Percentiles rank a stretch among this genome's conserved stretches.
Evolutionary conservation across 2,113 vertebrate genomes (phyloP).

Genomic region (Ceuthmochares aereus): DNA sequence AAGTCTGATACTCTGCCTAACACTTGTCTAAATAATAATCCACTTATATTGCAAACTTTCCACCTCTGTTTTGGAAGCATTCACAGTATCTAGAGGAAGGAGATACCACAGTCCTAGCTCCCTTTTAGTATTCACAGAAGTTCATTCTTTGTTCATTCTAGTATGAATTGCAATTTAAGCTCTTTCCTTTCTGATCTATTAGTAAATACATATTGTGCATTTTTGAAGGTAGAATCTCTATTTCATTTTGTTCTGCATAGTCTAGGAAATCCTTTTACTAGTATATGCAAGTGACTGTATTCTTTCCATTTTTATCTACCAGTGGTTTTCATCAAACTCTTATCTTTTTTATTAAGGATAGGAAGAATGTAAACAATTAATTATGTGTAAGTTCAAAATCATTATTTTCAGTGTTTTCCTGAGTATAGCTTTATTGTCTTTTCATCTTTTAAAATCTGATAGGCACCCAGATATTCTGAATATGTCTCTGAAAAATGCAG

Average conservation of each 20-base stretch:
- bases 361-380: conserved; percentile 9
- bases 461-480: conserved; percentile 54
- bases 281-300: not conserved
- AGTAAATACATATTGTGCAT: not conserved
- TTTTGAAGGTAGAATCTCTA: not conserved
- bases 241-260: not conserved
- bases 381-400: conserved; percentile 52
- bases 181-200: not conserved
- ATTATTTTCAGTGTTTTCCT: conserved; percentile 33
- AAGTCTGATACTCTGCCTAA: not conserved
- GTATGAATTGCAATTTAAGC: not conserved
- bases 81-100: not conserved
- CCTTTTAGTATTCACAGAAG: not conserved
- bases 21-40: not conserved
- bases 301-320: not conserved
- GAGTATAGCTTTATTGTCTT: not conserved
- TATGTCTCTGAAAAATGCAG: conserved; percentile 37
- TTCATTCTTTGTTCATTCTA: not conserved
- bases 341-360: not conserved
- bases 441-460: conserved; percentile 25
- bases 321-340: not conserved
- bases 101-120: not conserved
- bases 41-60: not conserved
- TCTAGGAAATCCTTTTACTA: not conserved
- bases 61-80: not conserved